These are phyloP conservation scores for Lagria hirta DNA, from an alignment of 2,888 invertebrate species.

Conservation along the genomic window DNA sequence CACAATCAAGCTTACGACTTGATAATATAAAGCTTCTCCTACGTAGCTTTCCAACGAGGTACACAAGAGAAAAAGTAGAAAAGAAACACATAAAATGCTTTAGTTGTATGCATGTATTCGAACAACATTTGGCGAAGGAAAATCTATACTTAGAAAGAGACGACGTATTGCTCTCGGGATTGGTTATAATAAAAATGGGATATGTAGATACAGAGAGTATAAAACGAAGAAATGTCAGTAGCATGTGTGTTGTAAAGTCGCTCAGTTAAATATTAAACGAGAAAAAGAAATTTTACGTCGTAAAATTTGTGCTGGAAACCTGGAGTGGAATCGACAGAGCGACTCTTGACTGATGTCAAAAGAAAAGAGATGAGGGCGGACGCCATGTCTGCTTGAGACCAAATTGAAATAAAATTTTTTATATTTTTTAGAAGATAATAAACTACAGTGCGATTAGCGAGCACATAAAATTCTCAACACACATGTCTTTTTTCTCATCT, in stretches of 20 bases:
- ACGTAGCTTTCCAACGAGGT: constrained; percentile 29
- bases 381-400: constrained; percentile 35
- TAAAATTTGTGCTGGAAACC: constrained; percentile 32
- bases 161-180: constrained; percentile 48
- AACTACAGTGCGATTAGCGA: constrained; percentile 20
- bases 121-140: constrained; percentile 41
- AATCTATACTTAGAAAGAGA: constrained; percentile 46
- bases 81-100: constrained; percentile 41
- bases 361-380: constrained; percentile 34
- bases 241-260: constrained; percentile 49
- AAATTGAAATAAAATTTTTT: constrained; percentile 32
- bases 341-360: constrained; percentile 50
- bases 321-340: constrained; percentile 45
- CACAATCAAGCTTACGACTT: constrained; percentile 33
- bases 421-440: constrained; percentile 26
- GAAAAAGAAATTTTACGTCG: constrained; percentile 6
- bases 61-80: too few relatives aligned
- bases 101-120: constrained; percentile 39
- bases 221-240: constrained; percentile 53
- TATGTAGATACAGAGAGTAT: constrained; percentile 54
- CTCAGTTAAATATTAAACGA: constrained; percentile 18
- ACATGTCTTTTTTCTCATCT: constrained; percentile 45
- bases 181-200: constrained; percentile 55
- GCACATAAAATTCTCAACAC: constrained; percentile 19
- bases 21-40: constrained; percentile 36